phyloP scores from a whole-genome alignment of 2,888 invertebrate genomes.

The Heliconius ethilla region DNA sequence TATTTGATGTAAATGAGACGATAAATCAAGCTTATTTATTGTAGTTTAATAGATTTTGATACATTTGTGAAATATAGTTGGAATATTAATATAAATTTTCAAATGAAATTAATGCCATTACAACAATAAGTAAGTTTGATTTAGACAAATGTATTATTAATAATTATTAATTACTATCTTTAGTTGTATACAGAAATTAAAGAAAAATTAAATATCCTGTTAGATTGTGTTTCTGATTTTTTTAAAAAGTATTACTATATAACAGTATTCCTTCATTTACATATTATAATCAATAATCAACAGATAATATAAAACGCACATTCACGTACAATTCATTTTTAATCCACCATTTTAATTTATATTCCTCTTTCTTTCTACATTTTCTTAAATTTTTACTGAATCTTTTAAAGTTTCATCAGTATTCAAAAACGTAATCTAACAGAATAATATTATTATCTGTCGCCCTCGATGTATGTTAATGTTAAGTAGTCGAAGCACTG shows the following conservation, averaged over 20 bases:
- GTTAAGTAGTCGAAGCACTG: slow-evolving; percentile 32
- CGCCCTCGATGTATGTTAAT: slow-evolving; percentile 26
- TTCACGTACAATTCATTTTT: slow-evolving; percentile 10
- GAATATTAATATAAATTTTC: background rate
- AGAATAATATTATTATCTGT: background rate
- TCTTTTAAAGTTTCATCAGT: background rate
- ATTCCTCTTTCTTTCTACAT: background rate
- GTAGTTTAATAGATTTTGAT: slow-evolving; percentile 20
- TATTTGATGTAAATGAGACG: slow-evolving; percentile 7
- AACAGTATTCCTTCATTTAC: background rate
- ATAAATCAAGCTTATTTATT: slow-evolving; percentile 25
- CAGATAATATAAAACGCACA: slow-evolving; percentile 15
- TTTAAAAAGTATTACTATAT: background rate
- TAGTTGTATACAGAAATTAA: slow-evolving; percentile 25
- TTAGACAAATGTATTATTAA: slow-evolving; percentile 5
- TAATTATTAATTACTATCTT: slow-evolving; percentile 18
- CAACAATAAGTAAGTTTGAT: slow-evolving; percentile 30
- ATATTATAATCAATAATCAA: background rate
- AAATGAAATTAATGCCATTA: slow-evolving; percentile 12
- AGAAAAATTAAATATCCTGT: slow-evolving; percentile 7
- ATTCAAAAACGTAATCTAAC: slow-evolving; percentile 20
- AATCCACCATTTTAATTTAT: background rate
- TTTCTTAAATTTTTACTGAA: background rate
- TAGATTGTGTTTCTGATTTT: slow-evolving; percentile 15
- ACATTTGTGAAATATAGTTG: slow-evolving; percentile 16